phyloP scores from a whole-genome alignment of 2,797 vertebrate species.

The Xerus rutilus region DNA sequence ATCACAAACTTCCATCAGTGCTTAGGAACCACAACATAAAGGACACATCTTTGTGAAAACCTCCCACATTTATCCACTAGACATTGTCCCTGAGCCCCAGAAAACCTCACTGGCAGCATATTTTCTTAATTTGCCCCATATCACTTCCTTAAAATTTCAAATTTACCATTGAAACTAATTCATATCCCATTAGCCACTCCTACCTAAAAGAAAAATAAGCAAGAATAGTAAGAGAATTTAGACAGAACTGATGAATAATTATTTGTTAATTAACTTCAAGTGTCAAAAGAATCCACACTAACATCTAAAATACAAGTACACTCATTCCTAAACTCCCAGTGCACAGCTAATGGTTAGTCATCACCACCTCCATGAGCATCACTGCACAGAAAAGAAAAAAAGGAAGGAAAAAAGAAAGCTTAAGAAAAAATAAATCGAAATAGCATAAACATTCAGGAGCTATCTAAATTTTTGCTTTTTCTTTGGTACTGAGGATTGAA shows the following conservation, averaged over 20 bases:
- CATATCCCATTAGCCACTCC: neutral
- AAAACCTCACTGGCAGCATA: too few relatives aligned
- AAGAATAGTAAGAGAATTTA: neutral
- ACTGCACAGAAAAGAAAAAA: neutral
- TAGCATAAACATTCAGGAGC: neutral
- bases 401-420: neutral
- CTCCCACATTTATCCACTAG: neutral
- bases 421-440: neutral
- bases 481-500: too few relatives aligned
- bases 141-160: neutral
- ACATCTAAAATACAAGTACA: neutral
- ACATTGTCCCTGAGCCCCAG: neutral
- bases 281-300: conserved; percentile 4
- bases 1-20: neutral
- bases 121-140: neutral
- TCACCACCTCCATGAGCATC: neutral
- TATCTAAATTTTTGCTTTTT: neutral
- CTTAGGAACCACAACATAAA: neutral
- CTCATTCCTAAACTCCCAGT: neutral
- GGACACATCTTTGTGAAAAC: neutral
- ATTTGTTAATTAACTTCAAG: conserved; percentile 25
- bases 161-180: conserved; percentile 16
- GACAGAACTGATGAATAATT: neutral
- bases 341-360: neutral
- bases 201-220: neutral